Evolutionary conservation across 2,113 vertebrate species (phyloP), one percentile per base, ranked within the genome.

Genomic region (Haemorhous mexicanus): DNA sequence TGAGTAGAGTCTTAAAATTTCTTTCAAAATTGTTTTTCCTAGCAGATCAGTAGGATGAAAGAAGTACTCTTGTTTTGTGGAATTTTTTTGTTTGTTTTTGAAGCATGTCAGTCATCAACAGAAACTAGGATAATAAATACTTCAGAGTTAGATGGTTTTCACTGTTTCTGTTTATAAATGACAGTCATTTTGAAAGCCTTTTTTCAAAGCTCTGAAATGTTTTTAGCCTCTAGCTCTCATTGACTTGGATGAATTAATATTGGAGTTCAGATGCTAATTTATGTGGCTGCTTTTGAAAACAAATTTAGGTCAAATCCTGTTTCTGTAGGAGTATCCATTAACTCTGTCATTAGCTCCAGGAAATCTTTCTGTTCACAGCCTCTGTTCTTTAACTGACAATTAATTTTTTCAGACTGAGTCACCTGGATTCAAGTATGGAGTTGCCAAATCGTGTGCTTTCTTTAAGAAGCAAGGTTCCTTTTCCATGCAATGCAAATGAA

Each of bases 361-460:
- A 92, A 88, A 77, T 72, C 64, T 88, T 84, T 88, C 30, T 88
- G 22, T 95, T 83, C 33, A 16, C 75, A 95, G 90, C 91, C 88
- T 97, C 94, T 91, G 62, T 84, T 95, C 75, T 93, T 95, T 95
- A 95, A 89, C 94, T 95, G 94, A 93, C 73, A 44, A 20, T 82
- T 76, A 75, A 22, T 95, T 95, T 91, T 91, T 96, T 90, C 75
- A 67, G 50, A 62, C 58, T 96, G 89, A 94, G 63, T 73, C 92
- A 95, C 76, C 33, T 55, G 59, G 56, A 58, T 93, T 94, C 73
- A 79, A 75, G 50, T 81, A 37, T 26, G 66, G 68, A 52, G 61
- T 59, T 94, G 58, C 69, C 88, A 93, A 90, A 83, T 53, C 49
- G 90, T 81, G 20, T 68, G 37, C 77, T 94, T 89, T 90, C 79